Conservation (phyloP, 2,113 vertebrate species). For the Hucho hucho region DNA sequence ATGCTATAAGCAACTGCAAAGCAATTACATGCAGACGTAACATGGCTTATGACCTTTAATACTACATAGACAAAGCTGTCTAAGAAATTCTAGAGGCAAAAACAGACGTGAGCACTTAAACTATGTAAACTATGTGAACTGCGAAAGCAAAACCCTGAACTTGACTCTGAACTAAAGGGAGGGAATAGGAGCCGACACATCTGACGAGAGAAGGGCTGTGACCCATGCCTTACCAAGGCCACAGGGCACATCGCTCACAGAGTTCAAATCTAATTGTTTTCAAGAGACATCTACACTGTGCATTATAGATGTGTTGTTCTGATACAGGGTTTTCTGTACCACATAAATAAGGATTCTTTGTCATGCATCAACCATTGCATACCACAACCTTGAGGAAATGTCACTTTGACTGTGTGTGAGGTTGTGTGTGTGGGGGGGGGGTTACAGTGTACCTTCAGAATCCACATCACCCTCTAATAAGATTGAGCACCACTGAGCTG, state of each 20-base stretch:
- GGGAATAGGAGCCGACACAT: no score
- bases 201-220: conserved; percentile 45
- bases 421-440: conserved; percentile 30
- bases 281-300: conserved; percentile 29
- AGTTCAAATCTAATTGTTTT: conserved; percentile 56
- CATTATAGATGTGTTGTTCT: conserved; percentile 58
- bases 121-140: no score
- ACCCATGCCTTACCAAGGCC: conserved; percentile 58
- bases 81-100: no score
- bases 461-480: conserved; percentile 61
- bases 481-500: conserved; percentile 59
- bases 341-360: conserved; percentile 45
- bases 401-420: conserved; percentile 20
- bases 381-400: conserved; percentile 58
- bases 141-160: no score
- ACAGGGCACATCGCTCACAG: conserved; percentile 31
- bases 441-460: conserved; percentile 53
- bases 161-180: no score
- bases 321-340: conserved; percentile 42
- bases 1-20: no score
- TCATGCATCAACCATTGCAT: conserved; percentile 47
- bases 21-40: no score
- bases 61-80: no score
- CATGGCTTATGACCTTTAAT: no score
- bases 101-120: no score